Conservation (phyloP, 2,797 vertebrate species). For the Phataginus tricuspis region DNA sequence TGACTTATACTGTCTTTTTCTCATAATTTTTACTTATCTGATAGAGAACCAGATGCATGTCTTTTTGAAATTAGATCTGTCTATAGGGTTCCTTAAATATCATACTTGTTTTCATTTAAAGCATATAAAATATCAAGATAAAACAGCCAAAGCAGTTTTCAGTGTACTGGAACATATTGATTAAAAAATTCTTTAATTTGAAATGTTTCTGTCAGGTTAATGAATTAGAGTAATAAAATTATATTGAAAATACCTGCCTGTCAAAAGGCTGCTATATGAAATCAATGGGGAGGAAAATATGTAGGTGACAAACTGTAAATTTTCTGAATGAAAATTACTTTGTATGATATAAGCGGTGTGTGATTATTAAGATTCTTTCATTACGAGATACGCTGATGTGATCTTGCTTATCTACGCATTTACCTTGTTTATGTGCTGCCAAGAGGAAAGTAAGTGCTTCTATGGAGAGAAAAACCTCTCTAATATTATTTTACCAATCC, state of each 20-base stretch:
- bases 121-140: conserved; percentile 51
- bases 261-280: conserved; percentile 48
- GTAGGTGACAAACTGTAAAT: conserved; percentile 48
- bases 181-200: conserved; percentile 71
- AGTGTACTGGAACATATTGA: conserved; percentile 68
- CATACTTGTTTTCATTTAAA: conserved; percentile 57
- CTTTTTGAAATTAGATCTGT: not conserved
- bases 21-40: not conserved
- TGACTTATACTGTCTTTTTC: not conserved
- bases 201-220: conserved; percentile 73
- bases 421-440: not conserved
- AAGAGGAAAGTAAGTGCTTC: not conserved
- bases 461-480: not conserved
- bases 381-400: not conserved
- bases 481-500: not conserved
- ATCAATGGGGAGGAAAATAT: conserved; percentile 64
- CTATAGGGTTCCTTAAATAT: conserved; percentile 35
- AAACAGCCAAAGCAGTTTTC: conserved; percentile 64
- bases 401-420: conserved; percentile 27
- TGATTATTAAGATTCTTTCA: not conserved
- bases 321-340: conserved; percentile 66
- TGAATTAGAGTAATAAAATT: conserved; percentile 76
- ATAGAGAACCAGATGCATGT: not conserved
- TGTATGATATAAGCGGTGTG: conserved; percentile 8
- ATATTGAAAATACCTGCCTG: conserved; percentile 61